Conservation (phyloP, 1,140 invertebrate species). For the Sitobion miscanthi region DNA sequence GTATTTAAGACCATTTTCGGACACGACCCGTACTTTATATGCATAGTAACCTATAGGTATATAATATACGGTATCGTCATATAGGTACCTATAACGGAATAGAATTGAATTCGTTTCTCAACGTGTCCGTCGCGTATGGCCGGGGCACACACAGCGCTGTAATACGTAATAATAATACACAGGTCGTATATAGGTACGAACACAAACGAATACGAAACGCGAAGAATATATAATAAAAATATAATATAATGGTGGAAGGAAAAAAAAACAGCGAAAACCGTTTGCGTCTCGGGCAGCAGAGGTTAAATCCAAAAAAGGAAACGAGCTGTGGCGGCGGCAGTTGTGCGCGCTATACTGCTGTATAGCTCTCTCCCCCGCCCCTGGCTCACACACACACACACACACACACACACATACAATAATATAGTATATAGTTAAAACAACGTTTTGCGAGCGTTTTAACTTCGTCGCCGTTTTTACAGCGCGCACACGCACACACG, state of each 20-base stretch:
- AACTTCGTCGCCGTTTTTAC: conserved; percentile 21
- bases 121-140: not conserved
- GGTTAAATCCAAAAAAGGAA: conserved; percentile 39
- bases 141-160: not conserved
- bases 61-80: not conserved
- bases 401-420: too few relatives aligned
- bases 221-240: not conserved
- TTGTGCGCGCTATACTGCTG: not conserved
- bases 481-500: not conserved
- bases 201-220: not conserved
- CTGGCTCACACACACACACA: not conserved
- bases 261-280: not conserved
- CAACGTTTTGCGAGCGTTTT: conserved; percentile 16
- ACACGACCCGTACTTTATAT: not conserved
- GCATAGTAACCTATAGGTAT: not conserved
- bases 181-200: not conserved
- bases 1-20: conserved; percentile 45
- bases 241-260: not conserved
- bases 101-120: conserved; percentile 8
- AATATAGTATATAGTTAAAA: not conserved
- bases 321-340: not conserved
- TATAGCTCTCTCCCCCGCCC: not conserved
- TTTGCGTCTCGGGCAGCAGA: not conserved
- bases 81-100: not conserved
- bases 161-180: not conserved